phyloP scores from a whole-genome alignment of 2,113 vertebrate species.

The Zapus hudsonius region DNA sequence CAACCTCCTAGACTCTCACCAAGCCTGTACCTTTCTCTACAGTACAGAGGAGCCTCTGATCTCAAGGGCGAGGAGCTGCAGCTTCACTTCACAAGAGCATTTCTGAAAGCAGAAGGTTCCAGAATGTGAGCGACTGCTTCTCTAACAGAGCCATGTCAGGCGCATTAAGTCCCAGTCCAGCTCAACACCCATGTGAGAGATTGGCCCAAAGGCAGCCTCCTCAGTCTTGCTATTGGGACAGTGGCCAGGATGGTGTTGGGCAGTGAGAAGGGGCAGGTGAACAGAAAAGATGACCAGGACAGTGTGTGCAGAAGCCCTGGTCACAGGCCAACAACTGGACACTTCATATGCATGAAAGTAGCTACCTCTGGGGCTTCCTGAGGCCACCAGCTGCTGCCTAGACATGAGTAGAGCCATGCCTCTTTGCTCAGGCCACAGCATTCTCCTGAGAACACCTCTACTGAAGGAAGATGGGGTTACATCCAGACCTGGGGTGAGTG shows the following conservation, averaged over 20 bases:
- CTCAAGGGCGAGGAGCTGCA: neutral
- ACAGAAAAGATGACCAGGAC: neutral
- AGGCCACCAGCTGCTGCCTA: neutral
- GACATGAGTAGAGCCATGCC: neutral
- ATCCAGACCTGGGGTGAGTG: neutral
- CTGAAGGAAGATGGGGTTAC: neutral
- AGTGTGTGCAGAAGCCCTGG: neutral
- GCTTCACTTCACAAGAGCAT: neutral
- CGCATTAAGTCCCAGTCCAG: too few relatives aligned
- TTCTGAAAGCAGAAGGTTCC: neutral
- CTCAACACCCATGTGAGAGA: neutral
- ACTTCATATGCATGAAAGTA: neutral
- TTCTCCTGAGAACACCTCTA: rapidly evolving
- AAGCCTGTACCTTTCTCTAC: neutral
- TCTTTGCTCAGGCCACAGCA: rapidly evolving
- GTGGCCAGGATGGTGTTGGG: neutral
- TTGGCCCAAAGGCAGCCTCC: too few relatives aligned
- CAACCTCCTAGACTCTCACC: too few relatives aligned
- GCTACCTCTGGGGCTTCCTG: neutral
- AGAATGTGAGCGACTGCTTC: neutral
- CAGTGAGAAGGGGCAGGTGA: neutral
- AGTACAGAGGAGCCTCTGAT: neutral
- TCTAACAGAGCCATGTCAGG: neutral
- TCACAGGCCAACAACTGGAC: neutral
- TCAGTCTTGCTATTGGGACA: neutral